Percentiles rank a stretch among this genome's conserved stretches.
Conservation (phyloP, 2,888 invertebrate species). For the Eilema sororculum region DNA sequence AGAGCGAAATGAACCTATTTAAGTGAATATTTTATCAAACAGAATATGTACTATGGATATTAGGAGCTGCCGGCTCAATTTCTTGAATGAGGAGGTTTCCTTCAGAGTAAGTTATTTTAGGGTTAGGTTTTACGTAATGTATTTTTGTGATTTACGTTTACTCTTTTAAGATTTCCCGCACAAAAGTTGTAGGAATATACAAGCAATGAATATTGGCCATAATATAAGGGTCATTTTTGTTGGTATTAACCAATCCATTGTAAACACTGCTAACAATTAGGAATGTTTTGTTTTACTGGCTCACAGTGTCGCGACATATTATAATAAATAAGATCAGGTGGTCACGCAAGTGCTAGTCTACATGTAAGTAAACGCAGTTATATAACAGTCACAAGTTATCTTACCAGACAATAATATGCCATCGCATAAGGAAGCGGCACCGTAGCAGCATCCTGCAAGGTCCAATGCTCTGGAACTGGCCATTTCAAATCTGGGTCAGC, state of each 20-base stretch:
- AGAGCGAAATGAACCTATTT: conserved; percentile 34
- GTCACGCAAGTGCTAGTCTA: neutral
- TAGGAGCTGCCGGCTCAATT: conserved; percentile 21
- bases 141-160: conserved; percentile 20
- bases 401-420: conserved; percentile 70
- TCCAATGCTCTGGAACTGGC: conserved; percentile 90
- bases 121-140: conserved; percentile 8
- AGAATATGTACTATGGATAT: conserved; percentile 28
- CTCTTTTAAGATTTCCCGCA: neutral
- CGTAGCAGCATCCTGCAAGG: conserved; percentile 90
- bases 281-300: too few relatives aligned
- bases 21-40: conserved; percentile 42
- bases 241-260: too few relatives aligned
- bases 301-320: too few relatives aligned
- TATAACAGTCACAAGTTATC: conserved; percentile 14
- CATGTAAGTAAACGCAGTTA: neutral
- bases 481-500: conserved; percentile 85
- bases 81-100: conserved; percentile 9
- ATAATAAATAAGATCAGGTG: too few relatives aligned
- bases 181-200: neutral
- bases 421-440: conserved; percentile 88
- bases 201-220: too few relatives aligned
- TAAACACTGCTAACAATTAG: too few relatives aligned
- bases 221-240: too few relatives aligned
- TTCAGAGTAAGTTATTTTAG: conserved; percentile 1